Percentiles rank a stretch among this genome's conserved stretches.
These are phyloP conservation scores for Pyrgilauda ruficollis DNA, from an alignment of 2,113 vertebrate genomes.

Conservation along the genomic window DNA sequence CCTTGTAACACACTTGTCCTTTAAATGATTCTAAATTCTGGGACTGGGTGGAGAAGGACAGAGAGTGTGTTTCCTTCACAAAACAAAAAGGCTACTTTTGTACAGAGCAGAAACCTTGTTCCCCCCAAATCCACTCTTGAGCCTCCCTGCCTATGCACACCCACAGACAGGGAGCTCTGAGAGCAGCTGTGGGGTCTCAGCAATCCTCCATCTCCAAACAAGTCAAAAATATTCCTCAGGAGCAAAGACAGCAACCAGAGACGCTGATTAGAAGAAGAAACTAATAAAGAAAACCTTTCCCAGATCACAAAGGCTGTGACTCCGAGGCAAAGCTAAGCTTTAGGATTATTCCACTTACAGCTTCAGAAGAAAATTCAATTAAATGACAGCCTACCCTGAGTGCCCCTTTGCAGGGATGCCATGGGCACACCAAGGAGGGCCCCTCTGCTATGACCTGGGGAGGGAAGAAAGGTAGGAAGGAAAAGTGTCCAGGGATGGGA, in stretches of 20 bases:
- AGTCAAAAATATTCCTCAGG: background rate
- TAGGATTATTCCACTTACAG: constrained; percentile 25
- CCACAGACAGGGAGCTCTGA: background rate
- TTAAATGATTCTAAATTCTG: background rate
- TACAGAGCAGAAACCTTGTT: background rate
- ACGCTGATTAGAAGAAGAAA: background rate
- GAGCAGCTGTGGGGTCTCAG: background rate
- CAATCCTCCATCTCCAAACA: background rate
- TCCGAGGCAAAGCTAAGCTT: background rate
- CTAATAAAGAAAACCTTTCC: background rate
- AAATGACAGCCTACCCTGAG: background rate
- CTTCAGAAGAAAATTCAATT: constrained; percentile 15
- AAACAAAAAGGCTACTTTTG: background rate
- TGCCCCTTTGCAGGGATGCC: background rate
- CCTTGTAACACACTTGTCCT: background rate
- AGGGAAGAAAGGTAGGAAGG: background rate
- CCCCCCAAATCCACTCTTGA: background rate
- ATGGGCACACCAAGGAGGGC: background rate
- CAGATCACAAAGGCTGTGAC: background rate
- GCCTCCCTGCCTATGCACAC: background rate
- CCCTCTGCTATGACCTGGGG: fast-evolving
- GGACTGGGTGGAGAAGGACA: background rate
- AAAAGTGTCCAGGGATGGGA: background rate
- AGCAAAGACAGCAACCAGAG: background rate
- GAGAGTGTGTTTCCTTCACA: background rate